Evolutionary conservation across 2,888 invertebrate species (phyloP).

Genomic region (Euzophera pinguis): DNA sequence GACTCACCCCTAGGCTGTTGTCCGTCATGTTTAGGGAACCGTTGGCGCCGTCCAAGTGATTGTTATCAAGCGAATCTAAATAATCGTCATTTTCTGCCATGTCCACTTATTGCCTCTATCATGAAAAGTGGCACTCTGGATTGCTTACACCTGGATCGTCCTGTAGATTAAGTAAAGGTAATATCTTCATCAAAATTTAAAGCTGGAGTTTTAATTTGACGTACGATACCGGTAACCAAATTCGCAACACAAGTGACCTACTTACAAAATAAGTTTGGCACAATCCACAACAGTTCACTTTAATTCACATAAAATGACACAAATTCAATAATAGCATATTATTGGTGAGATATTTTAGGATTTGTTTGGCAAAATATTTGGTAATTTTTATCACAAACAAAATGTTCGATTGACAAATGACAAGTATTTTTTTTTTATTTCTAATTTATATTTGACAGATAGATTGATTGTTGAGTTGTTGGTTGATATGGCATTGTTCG

Average conservation of each 20-base stretch:
- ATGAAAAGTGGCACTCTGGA: slow-evolving; percentile 41
- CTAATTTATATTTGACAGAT: no score
- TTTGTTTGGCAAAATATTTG: slow-evolving; percentile 41
- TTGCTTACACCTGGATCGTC: slow-evolving; percentile 36
- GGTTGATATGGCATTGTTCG: no score
- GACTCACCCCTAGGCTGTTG: slow-evolving; percentile 69
- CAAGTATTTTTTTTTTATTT: no score
- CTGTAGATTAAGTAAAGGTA: slow-evolving; percentile 38
- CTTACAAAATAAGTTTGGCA: slow-evolving; percentile 56
- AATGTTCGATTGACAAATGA: slow-evolving; percentile 21
- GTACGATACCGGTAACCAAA: slow-evolving; percentile 69
- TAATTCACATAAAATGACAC: slow-evolving; percentile 32
- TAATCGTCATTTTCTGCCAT: slow-evolving; percentile 77
- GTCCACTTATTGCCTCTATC: slow-evolving; percentile 46
- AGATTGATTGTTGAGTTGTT: no score
- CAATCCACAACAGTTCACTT: slow-evolving; percentile 29
- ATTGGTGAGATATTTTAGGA: slow-evolving; percentile 57
- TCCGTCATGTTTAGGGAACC: slow-evolving; percentile 78
- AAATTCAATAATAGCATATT: slow-evolving; percentile 40
- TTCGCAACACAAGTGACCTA: slow-evolving; percentile 51
- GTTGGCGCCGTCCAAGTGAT: slow-evolving; percentile 82
- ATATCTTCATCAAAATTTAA: slow-evolving; percentile 19
- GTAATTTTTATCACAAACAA: slow-evolving; percentile 32
- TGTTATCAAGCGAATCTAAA: slow-evolving; percentile 74
- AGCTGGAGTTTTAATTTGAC: slow-evolving; percentile 31